These are phyloP conservation scores for Ischnura elegans DNA, from an alignment of 2,888 invertebrate species.

Conservation along the genomic window DNA sequence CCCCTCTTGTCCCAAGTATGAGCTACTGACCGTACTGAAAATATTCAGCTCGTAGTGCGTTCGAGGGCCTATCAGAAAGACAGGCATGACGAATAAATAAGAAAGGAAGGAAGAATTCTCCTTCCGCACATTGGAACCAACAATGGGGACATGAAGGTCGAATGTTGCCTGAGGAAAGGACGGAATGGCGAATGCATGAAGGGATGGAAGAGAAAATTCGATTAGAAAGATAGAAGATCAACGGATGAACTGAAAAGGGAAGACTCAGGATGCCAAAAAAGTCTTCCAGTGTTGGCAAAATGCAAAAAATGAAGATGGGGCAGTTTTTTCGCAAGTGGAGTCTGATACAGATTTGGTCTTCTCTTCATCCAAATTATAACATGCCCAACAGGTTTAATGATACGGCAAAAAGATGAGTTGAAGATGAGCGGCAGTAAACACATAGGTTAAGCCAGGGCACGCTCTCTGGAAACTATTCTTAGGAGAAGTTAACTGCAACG, in stretches of 20 bases:
- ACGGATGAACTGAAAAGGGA: background rate
- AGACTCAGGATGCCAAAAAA: background rate
- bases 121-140: background rate
- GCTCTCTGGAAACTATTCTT: background rate
- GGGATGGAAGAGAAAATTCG: no score
- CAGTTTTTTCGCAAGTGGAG: no score
- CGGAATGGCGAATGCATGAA: no score
- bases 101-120: background rate
- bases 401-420: background rate
- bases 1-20: no score
- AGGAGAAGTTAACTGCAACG: background rate
- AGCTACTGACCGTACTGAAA: no score
- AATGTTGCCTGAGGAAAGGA: background rate
- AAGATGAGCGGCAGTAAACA: background rate
- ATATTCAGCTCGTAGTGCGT: no score
- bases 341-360: background rate
- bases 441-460: background rate
- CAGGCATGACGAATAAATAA: background rate
- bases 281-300: background rate
- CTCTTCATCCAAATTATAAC: background rate
- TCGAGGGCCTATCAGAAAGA: no score
- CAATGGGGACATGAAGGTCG: background rate
- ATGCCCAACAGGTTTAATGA: background rate
- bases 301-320: background rate
- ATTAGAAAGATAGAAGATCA: background rate